Evolutionary conservation across 2,888 invertebrate species (phyloP).

Genomic region (Therioaphis trifolii): DNA sequence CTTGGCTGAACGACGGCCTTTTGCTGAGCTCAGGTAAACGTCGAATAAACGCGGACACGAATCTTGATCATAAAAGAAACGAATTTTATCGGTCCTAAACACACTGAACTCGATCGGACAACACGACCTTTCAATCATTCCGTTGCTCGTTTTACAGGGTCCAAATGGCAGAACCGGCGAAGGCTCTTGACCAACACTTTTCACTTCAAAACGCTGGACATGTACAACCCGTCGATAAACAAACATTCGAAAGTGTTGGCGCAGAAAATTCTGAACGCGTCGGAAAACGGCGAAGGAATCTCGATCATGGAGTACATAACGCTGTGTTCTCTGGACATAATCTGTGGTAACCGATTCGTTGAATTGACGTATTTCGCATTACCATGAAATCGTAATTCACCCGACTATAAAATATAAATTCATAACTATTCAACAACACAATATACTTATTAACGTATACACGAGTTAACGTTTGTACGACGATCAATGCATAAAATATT

Average conservation of each 20-base stretch:
- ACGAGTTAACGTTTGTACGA: no score
- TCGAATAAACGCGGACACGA: no score
- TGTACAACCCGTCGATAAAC: constrained; percentile 76
- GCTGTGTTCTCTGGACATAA: constrained; percentile 61
- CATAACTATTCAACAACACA: no score
- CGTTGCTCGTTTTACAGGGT: constrained; percentile 55
- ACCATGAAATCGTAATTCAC: no score
- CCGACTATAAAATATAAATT: no score
- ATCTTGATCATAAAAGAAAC: no score
- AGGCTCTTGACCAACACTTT: constrained; percentile 78
- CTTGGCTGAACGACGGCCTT: constrained; percentile 47
- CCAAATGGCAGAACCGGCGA: constrained; percentile 74
- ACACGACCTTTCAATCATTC: no score
- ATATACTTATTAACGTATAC: no score
- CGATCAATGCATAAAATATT: no score
- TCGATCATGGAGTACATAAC: constrained; percentile 50
- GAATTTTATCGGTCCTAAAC: no score
- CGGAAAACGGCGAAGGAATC: neutral
- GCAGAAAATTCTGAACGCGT: constrained; percentile 41
- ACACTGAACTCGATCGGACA: no score
- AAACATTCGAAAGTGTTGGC: constrained; percentile 67
- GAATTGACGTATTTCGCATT: no score
- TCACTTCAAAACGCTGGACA: constrained; percentile 78
- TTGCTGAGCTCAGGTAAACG: constrained; percentile 24
- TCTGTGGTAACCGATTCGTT: constrained; percentile 62